phyloP scores from a whole-genome alignment of 2,113 vertebrate genomes.

The Chaenogobius annularis region DNA sequence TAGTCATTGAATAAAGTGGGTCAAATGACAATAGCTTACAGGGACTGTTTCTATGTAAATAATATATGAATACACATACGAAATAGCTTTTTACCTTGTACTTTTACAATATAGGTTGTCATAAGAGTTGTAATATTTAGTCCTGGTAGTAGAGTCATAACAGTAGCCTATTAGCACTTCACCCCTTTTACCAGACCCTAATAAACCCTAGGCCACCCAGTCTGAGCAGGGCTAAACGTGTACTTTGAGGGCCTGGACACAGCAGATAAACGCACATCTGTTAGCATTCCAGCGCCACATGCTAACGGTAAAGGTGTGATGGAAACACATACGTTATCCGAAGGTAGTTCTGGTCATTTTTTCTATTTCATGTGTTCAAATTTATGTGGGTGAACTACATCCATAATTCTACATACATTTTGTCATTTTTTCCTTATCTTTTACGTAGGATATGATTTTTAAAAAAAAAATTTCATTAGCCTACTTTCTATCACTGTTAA shows the following conservation, averaged over 20 bases:
- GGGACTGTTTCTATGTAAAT: neutral
- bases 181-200: slow-evolving; percentile 43
- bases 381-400: neutral
- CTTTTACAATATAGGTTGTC: neutral
- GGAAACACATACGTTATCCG: slow-evolving; percentile 54
- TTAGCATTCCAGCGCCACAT: slow-evolving; percentile 49
- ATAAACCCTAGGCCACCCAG: slow-evolving; percentile 67
- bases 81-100: neutral
- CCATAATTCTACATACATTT: too few relatives aligned
- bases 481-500: too few relatives aligned
- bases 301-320: slow-evolving; percentile 56
- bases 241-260: slow-evolving; percentile 20
- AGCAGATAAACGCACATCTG: slow-evolving; percentile 61
- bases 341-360: slow-evolving; percentile 18
- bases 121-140: neutral
- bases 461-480: too few relatives aligned
- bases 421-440: too few relatives aligned
- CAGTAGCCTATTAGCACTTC: slow-evolving; percentile 48
- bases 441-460: too few relatives aligned
- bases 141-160: slow-evolving; percentile 36
- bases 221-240: slow-evolving; percentile 17
- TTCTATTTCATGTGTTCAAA: neutral
- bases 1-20: too few relatives aligned
- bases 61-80: neutral
- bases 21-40: too few relatives aligned